phyloP scores from a whole-genome alignment of 2,888 invertebrate species.

The Chloroclysta siterata region DNA sequence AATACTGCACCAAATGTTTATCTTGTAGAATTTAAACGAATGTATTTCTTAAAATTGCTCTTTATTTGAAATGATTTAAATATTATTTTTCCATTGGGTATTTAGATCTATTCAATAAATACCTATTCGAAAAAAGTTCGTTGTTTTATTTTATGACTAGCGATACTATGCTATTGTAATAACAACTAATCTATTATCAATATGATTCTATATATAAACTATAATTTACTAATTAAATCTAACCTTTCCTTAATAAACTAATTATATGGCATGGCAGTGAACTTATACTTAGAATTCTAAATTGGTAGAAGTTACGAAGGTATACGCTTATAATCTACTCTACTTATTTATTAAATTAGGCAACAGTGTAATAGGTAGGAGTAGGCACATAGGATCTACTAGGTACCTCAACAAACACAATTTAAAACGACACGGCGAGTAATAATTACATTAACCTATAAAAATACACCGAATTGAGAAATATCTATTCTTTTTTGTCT shows the following conservation, averaged over 20 bases:
- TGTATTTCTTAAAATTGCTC: neutral
- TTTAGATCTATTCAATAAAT: slow-evolving; percentile 28
- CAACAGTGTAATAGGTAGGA: too few relatives aligned
- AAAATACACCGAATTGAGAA: too few relatives aligned
- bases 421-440: too few relatives aligned
- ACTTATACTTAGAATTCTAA: neutral
- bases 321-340: neutral
- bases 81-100: slow-evolving; percentile 10
- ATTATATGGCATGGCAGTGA: slow-evolving; percentile 12
- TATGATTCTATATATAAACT: slow-evolving; percentile 1
- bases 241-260: slow-evolving; percentile 9
- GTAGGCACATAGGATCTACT: too few relatives aligned
- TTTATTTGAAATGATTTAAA: slow-evolving; percentile 1
- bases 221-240: slow-evolving; percentile 4
- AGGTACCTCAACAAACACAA: too few relatives aligned
- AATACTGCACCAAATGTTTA: neutral
- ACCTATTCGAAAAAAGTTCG: slow-evolving; percentile 38
- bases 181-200: slow-evolving; percentile 4
- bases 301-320: neutral
- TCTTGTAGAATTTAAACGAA: neutral
- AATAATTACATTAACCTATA: too few relatives aligned
- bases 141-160: slow-evolving; percentile 51
- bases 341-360: too few relatives aligned
- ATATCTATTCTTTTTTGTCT: too few relatives aligned
- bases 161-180: slow-evolving; percentile 10